Evolutionary conservation across 2,888 invertebrate genomes (phyloP).

Genomic region (Julus scandinavius): DNA sequence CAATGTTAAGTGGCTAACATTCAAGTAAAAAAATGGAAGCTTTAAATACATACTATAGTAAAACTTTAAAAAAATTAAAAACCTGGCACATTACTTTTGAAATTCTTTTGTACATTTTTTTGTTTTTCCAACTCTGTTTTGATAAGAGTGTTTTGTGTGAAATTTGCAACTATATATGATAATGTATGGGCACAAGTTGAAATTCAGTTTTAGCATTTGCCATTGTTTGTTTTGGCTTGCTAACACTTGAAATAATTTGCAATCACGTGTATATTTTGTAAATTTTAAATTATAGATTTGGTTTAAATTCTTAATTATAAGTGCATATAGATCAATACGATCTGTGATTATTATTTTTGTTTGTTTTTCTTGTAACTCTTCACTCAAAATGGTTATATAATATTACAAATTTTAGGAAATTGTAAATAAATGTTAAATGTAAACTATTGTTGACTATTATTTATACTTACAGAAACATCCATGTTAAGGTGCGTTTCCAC

Average conservation of each 20-base stretch:
- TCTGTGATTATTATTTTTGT: background rate
- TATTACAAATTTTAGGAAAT: slow-evolving; percentile 1
- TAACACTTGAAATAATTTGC: background rate
- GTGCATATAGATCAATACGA: background rate
- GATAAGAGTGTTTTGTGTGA: too few relatives aligned
- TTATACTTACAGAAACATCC: background rate
- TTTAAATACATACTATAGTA: too few relatives aligned
- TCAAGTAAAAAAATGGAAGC: too few relatives aligned
- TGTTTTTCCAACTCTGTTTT: too few relatives aligned
- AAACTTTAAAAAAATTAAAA: too few relatives aligned
- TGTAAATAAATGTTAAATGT: slow-evolving; percentile 42
- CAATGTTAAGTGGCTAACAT: too few relatives aligned
- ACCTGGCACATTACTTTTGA: too few relatives aligned
- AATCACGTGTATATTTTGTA: slow-evolving; percentile 22
- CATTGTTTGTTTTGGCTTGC: background rate
- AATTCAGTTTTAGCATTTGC: too few relatives aligned
- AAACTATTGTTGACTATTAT: background rate
- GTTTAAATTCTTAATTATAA: background rate
- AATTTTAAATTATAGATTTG: slow-evolving; percentile 1
- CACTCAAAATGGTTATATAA: background rate
- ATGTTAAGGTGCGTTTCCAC: too few relatives aligned
- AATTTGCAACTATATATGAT: too few relatives aligned
- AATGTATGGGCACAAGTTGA: too few relatives aligned
- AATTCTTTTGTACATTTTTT: too few relatives aligned
- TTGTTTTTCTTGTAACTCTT: background rate